Evolutionary conservation across 2,888 invertebrate species (phyloP).

Genomic region (Hylaea fasciaria): DNA sequence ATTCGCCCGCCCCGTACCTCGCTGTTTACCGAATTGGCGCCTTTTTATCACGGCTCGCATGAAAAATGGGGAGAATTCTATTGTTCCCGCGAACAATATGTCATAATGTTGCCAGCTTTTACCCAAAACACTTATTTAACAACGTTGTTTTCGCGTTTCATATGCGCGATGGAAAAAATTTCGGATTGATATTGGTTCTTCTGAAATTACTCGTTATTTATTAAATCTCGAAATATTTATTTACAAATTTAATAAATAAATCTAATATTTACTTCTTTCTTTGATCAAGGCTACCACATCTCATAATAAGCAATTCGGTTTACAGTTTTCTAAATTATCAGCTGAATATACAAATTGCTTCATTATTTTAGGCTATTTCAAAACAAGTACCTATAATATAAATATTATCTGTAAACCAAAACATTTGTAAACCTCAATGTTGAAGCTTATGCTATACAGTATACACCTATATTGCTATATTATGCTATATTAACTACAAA

Average conservation of each 20-base stretch:
- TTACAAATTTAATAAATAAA: no score
- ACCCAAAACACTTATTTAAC: constrained; percentile 59
- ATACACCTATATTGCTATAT: background rate
- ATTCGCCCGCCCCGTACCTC: constrained; percentile 23
- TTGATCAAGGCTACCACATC: no score
- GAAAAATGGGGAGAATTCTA: constrained; percentile 57
- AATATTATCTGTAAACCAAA: constrained; percentile 17
- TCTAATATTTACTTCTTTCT: no score
- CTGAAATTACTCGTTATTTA: background rate
- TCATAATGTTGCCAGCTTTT: constrained; percentile 65
- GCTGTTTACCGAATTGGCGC: constrained; percentile 40
- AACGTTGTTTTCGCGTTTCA: constrained; percentile 25
- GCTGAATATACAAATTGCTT: no score
- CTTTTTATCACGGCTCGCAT: constrained; percentile 44
- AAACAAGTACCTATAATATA: background rate
- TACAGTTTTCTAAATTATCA: no score
- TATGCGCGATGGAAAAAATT: constrained; percentile 23
- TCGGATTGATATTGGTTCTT: constrained; percentile 14
- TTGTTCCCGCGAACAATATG: constrained; percentile 70
- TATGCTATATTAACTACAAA: background rate
- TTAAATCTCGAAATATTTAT: background rate
- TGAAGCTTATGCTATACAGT: constrained; percentile 7
- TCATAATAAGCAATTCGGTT: no score
- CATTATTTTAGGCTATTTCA: no score
- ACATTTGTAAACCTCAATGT: constrained; percentile 19